A percentile compares a stretch with the other conserved stretches of the same genome.
These are phyloP conservation scores for Drosophila azteca DNA, from an alignment of 1,140 invertebrate species.

Conservation along the genomic window DNA sequence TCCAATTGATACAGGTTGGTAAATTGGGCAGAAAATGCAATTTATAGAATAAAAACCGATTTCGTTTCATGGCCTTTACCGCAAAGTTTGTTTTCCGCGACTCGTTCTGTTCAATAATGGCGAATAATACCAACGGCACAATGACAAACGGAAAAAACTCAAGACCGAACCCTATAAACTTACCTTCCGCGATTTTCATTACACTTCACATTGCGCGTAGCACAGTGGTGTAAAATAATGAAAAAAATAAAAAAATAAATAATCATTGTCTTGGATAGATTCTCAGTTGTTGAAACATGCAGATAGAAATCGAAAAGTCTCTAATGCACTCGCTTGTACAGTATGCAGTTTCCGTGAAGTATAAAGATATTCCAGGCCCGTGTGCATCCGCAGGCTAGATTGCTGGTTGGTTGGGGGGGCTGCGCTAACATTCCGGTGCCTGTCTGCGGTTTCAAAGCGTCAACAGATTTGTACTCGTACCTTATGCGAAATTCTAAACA, in stretches of 20 bases:
- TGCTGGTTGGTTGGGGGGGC: constrained; percentile 10
- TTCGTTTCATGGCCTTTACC: constrained; percentile 2
- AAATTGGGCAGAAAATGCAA: constrained; percentile 68
- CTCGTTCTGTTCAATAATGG: neutral
- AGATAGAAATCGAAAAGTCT: no score
- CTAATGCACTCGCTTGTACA: no score
- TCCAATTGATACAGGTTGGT: constrained; percentile 46
- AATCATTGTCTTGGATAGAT: no score
- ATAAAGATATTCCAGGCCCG: constrained; percentile 14
- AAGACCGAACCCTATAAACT: constrained; percentile 45
- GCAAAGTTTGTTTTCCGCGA: constrained; percentile 9
- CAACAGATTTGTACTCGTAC: constrained; percentile 66
- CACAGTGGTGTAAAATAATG: constrained; percentile 19
- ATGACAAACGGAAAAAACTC: constrained; percentile 27
- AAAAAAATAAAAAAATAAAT: neutral
- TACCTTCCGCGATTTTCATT: constrained; percentile 51
- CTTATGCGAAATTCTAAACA: constrained; percentile 64
- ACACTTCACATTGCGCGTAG: neutral
- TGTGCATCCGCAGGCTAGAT: constrained; percentile 17
- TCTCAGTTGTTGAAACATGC: neutral
- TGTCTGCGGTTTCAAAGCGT: constrained; percentile 57
- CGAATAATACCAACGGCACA: constrained; percentile 24
- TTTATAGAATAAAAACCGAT: constrained; percentile 56
- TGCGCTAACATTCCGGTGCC: constrained; percentile 72
- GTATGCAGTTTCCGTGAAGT: neutral